Evolutionary conservation across 2,888 invertebrate species (phyloP).

Genomic region (Sisyra nigra): DNA sequence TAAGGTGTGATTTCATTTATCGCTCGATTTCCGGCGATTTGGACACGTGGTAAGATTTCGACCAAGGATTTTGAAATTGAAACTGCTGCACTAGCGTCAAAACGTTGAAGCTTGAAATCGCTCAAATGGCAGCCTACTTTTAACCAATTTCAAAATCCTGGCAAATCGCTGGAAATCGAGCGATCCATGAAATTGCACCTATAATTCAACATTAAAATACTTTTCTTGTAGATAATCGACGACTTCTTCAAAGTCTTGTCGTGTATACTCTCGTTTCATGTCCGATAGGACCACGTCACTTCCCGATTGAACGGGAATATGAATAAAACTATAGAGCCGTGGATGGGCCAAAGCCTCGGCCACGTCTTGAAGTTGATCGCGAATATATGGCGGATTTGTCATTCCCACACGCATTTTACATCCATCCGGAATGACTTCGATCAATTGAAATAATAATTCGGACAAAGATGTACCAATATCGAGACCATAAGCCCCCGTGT

Average conservation of each 20-base stretch:
- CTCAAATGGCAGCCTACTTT: too few species aligned
- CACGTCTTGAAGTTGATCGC: constrained; percentile 85
- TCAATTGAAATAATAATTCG: constrained; percentile 68
- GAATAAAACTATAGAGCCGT: constrained; percentile 86
- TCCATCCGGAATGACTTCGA: constrained; percentile 56
- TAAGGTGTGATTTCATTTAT: too few species aligned
- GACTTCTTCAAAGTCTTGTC: constrained; percentile 78
- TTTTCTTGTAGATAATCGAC: constrained; percentile 64
- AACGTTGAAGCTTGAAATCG: too few species aligned
- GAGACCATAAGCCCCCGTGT: constrained; percentile 90
- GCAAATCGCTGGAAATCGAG: too few species aligned
- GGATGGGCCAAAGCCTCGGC: constrained; percentile 76
- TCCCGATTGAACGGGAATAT: constrained; percentile 96
- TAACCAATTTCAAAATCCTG: too few species aligned
- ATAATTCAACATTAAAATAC: constrained; percentile 27
- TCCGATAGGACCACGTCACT: constrained; percentile 85
- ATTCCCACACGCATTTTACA: constrained; percentile 83
- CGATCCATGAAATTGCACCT: too few species aligned
- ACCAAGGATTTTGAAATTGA: too few species aligned
- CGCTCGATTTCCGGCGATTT: too few species aligned
- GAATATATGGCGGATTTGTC: constrained; percentile 97
- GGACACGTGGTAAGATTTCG: too few species aligned
- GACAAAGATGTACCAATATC: constrained; percentile 85
- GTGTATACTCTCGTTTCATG: constrained; percentile 90
- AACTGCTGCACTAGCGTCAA: too few species aligned